Conservation (phyloP, 64 coral and sea anemone genomes). For the Dendronephthya gigantea region DNA sequence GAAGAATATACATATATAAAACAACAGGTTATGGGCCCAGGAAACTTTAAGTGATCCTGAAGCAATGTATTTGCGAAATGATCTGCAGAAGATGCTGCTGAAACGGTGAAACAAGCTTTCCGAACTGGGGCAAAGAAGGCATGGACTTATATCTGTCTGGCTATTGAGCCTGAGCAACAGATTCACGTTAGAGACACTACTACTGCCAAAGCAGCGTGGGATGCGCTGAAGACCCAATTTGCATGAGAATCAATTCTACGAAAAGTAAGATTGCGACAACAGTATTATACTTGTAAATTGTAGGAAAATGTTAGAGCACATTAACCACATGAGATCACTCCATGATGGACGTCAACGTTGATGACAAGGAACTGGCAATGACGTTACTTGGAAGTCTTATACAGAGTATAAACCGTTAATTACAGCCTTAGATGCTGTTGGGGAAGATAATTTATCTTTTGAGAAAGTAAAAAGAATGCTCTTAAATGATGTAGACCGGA, state of each 20-base stretch:
- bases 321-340: conserved; percentile 16
- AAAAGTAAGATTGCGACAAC: conserved; percentile 31
- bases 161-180: not conserved
- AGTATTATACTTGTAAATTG: not conserved
- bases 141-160: not conserved
- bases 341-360: not conserved
- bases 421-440: conserved; percentile 29
- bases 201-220: not conserved
- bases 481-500: conserved; percentile 28
- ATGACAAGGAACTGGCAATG: conserved; percentile 27
- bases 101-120: too few relatives aligned
- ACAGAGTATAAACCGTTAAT: conserved; percentile 21
- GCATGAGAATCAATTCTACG: not conserved
- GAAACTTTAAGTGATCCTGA: too few relatives aligned
- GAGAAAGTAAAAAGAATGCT: conserved; percentile 26
- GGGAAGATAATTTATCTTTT: conserved; percentile 30
- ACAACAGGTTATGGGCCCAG: too few relatives aligned
- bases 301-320: conserved; percentile 21
- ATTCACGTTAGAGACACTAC: not conserved
- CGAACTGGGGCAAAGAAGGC: not conserved
- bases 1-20: too few relatives aligned
- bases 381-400: conserved; percentile 7
- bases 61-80: too few relatives aligned
- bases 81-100: too few relatives aligned
- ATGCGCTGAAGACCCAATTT: conserved; percentile 7